phyloP scores from a whole-genome alignment of 1,140 invertebrate genomes.

The Plectrocnemia conspersa region DNA sequence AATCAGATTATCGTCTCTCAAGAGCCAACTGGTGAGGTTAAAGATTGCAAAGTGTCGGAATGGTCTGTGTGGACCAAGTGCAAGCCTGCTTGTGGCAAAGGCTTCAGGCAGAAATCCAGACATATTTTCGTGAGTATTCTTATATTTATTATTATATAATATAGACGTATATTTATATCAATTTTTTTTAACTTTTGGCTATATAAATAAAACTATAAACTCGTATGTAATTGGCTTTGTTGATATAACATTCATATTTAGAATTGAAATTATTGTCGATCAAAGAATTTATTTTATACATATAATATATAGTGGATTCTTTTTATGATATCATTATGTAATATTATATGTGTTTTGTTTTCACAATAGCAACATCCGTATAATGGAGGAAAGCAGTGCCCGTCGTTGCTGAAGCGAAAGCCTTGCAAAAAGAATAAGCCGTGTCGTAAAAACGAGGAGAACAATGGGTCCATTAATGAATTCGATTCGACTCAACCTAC shows the following conservation, averaged over 20 bases:
- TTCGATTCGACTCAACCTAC: neutral
- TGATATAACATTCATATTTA: too few species aligned
- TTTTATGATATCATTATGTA: too few species aligned
- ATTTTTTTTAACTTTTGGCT: too few species aligned
- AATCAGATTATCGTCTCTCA: constrained; percentile 27
- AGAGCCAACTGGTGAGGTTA: constrained; percentile 35
- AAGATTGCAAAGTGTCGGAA: constrained; percentile 51
- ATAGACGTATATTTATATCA: neutral
- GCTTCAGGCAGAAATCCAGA: constrained; percentile 55
- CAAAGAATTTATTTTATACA: too few species aligned
- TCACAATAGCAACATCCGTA: constrained; percentile 17
- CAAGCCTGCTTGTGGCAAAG: constrained; percentile 61
- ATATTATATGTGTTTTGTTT: too few species aligned
- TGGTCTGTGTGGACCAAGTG: constrained; percentile 68
- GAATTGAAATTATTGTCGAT: too few species aligned
- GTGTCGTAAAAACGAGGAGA: neutral
- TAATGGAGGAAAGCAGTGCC: constrained; percentile 6
- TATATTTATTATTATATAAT: neutral
- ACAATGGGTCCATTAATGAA: neutral
- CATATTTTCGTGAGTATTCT: constrained; percentile 35
- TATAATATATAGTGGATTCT: too few species aligned
- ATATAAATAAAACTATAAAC: too few species aligned
- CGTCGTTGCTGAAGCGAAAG: neutral
- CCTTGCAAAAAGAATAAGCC: neutral
- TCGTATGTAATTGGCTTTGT: too few species aligned